phyloP scores from a whole-genome alignment of 2,888 invertebrate genomes.

The Scaptomyza tumidula region DNA sequence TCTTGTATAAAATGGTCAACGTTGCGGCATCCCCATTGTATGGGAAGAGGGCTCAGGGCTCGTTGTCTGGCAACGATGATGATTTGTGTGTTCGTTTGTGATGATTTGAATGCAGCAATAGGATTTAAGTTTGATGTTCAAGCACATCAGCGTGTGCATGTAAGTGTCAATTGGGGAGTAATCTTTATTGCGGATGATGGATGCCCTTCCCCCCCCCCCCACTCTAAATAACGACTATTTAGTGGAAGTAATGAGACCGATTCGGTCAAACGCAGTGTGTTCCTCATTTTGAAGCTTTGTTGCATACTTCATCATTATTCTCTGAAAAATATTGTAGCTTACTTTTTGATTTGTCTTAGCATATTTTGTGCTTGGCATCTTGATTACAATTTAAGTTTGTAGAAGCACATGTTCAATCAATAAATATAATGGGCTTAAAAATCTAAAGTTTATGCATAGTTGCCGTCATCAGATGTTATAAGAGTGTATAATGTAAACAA shows the following conservation, averaged over 20 bases:
- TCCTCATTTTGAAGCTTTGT: not conserved
- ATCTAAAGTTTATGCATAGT: not conserved
- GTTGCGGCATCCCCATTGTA: constrained; percentile 4
- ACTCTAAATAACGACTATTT: constrained; percentile 8
- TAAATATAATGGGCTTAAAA: constrained; percentile 5
- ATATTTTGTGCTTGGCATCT: too few species aligned
- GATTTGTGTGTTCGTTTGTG: constrained; percentile 52
- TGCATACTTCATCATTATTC: too few species aligned
- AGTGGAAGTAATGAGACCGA: constrained; percentile 12
- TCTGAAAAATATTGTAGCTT: too few species aligned
- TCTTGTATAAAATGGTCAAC: constrained; percentile 60
- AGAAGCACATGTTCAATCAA: constrained; percentile 12
- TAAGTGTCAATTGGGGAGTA: constrained; percentile 47
- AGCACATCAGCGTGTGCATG: constrained; percentile 24
- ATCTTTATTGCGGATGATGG: constrained; percentile 19
- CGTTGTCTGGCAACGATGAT: constrained; percentile 25
- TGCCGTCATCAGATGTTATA: constrained; percentile 28
- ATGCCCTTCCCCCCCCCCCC: not conserved
- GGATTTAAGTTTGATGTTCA: constrained; percentile 48
- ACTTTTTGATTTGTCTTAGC: too few species aligned
- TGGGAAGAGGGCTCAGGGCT: not conserved
- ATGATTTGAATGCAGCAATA: constrained; percentile 54
- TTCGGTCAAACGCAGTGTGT: constrained; percentile 18
- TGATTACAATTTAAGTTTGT: not conserved
- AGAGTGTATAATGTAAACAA: constrained; percentile 61